Conservation (phyloP, 2,888 invertebrate species). For the Morpho deidamia region DNA sequence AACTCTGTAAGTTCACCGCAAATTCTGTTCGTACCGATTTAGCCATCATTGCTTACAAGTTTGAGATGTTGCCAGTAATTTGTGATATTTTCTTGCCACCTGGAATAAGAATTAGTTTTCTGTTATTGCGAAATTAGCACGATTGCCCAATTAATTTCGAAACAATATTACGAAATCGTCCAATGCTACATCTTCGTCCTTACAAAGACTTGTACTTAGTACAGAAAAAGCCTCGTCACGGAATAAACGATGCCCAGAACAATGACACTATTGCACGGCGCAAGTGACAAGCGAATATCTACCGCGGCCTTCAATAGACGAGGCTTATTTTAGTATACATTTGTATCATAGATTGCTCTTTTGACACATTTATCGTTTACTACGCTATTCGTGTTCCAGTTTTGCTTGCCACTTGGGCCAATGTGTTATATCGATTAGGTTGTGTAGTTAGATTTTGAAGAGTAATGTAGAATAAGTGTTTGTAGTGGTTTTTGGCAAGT, state of each 20-base stretch:
- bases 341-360: constrained; percentile 18
- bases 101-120: constrained; percentile 35
- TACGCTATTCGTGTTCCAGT: constrained; percentile 2
- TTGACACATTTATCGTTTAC: constrained; percentile 13
- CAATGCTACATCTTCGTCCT: constrained; percentile 75
- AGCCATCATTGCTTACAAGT: constrained; percentile 31
- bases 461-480: constrained; percentile 44
- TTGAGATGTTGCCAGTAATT: constrained; percentile 40
- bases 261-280: constrained; percentile 33
- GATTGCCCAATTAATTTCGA: constrained; percentile 39
- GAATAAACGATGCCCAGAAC: constrained; percentile 37
- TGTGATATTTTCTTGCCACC: constrained; percentile 76
- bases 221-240: constrained; percentile 51
- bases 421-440: constrained; percentile 53
- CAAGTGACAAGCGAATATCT: constrained; percentile 38
- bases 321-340: constrained; percentile 16
- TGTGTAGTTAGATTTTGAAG: constrained; percentile 51
- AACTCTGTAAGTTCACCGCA: not conserved
- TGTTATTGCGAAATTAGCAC: constrained; percentile 48
- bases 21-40: constrained; percentile 5
- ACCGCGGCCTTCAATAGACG: not conserved
- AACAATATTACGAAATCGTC: constrained; percentile 58
- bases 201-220: constrained; percentile 74
- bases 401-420: constrained; percentile 46
- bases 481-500: constrained; percentile 49